These are phyloP conservation scores for Dascyllus trimaculatus DNA, from an alignment of 2,113 vertebrate genomes.

Conservation along the genomic window DNA sequence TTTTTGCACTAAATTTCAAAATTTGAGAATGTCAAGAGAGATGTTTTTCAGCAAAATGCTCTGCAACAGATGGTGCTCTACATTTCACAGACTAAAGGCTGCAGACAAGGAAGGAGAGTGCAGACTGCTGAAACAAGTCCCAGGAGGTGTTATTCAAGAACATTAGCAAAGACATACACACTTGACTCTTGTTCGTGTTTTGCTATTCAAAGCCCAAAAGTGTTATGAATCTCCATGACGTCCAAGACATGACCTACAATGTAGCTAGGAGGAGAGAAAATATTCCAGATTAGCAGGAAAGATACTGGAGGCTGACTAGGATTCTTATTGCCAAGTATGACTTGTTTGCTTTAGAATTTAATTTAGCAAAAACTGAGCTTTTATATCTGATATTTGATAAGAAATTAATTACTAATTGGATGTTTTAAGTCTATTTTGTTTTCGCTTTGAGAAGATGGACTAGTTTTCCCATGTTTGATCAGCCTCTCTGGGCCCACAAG, in stretches of 20 bases:
- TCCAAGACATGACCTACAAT: conserved; percentile 57
- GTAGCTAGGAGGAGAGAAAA: conserved; percentile 45
- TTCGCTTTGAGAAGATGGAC: conserved; percentile 12
- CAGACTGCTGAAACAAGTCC: conserved; percentile 68
- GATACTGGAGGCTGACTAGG: conserved; percentile 32
- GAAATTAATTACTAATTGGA: conserved; percentile 38
- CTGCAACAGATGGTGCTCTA: conserved; percentile 63
- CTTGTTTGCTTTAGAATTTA: conserved; percentile 38
- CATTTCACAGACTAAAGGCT: conserved; percentile 54
- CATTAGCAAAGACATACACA: conserved; percentile 70
- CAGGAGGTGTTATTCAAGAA: conserved; percentile 68
- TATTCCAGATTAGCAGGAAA: conserved; percentile 52
- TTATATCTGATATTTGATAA: conserved; percentile 44
- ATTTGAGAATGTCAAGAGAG: conserved; percentile 34
- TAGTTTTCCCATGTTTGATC: conserved; percentile 30
- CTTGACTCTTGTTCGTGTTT: conserved; percentile 74
- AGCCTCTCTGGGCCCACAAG: neutral
- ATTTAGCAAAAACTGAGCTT: conserved; percentile 21
- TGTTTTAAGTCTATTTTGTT: conserved; percentile 30
- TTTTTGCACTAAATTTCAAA: conserved; percentile 22
- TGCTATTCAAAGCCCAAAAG: conserved; percentile 66
- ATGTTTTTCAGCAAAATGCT: conserved; percentile 52
- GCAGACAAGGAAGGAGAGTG: conserved; percentile 56
- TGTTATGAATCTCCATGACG: conserved; percentile 63
- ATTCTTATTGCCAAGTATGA: conserved; percentile 64